Evolutionary conservation across 1,140 invertebrate genomes (phyloP).

Genomic region (Paraescarpia echinospica): DNA sequence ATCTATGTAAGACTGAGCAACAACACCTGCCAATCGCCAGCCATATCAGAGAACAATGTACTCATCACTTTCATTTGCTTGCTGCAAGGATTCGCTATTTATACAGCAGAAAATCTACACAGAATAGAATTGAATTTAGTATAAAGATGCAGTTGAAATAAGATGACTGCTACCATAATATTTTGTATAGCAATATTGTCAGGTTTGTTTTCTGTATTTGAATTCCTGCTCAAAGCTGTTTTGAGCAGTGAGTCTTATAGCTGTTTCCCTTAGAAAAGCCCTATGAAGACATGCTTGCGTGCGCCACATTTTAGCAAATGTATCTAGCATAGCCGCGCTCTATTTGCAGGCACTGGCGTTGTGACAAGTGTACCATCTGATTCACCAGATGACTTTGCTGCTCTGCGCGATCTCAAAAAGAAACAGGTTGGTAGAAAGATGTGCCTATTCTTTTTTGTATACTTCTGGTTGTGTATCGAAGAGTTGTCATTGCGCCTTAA

Average conservation of each 20-base stretch:
- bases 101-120: too few relatives aligned
- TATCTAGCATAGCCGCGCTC: neutral
- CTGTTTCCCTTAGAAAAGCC: too few relatives aligned
- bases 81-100: too few relatives aligned
- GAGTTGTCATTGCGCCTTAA: too few relatives aligned
- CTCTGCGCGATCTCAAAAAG: slow-evolving; percentile 91
- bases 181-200: too few relatives aligned
- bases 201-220: too few relatives aligned
- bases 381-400: slow-evolving; percentile 97
- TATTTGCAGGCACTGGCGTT: slow-evolving; percentile 77
- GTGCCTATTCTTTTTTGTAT: neutral
- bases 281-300: neutral
- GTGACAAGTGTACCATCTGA: slow-evolving; percentile 98
- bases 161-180: too few relatives aligned
- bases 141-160: too few relatives aligned
- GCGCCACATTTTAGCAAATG: neutral
- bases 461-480: too few relatives aligned
- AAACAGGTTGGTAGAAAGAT: slow-evolving; percentile 65
- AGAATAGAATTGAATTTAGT: too few relatives aligned
- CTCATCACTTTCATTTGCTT: too few relatives aligned
- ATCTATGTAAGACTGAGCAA: neutral
- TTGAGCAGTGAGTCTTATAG: neutral
- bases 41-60: too few relatives aligned
- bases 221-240: neutral
- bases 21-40: neutral